Conservation (phyloP, 2,113 vertebrate genomes). For the Antechinus flavipes region DNA sequence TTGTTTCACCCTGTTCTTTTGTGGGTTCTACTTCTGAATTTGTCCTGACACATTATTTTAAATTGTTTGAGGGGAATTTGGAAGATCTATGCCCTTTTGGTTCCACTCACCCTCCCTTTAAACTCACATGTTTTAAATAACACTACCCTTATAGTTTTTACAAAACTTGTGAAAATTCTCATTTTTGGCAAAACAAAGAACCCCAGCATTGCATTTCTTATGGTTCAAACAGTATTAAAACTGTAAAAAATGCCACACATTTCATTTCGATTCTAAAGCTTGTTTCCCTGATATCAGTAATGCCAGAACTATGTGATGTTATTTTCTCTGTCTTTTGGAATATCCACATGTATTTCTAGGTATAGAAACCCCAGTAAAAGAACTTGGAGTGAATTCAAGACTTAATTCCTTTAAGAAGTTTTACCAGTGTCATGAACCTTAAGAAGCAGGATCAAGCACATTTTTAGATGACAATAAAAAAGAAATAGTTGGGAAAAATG, state of each 20-base stretch:
- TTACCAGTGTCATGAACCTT: constrained; percentile 33
- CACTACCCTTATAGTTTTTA: no score
- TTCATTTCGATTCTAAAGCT: constrained; percentile 52
- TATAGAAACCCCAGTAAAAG: constrained; percentile 6
- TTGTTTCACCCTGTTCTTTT: no score
- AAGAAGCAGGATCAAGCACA: no score
- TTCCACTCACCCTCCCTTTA: neutral
- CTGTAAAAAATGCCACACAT: constrained; percentile 67
- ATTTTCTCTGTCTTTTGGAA: neutral
- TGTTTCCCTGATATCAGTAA: neutral
- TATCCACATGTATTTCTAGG: neutral
- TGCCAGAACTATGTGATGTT: neutral
- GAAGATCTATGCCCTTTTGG: no score
- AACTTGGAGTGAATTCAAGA: constrained; percentile 36
- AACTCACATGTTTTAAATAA: neutral
- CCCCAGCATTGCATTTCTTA: neutral
- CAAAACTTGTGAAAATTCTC: no score
- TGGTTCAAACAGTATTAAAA: neutral
- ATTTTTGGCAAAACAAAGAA: neutral
- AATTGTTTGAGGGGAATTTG: no score
- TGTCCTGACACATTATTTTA: no score
- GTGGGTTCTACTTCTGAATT: no score
- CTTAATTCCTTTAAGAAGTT: constrained; percentile 42
- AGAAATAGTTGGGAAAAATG: no score
- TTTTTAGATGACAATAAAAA: no score